phyloP scores from a whole-genome alignment of 2,113 vertebrate species.

The Indicator maculatus region DNA sequence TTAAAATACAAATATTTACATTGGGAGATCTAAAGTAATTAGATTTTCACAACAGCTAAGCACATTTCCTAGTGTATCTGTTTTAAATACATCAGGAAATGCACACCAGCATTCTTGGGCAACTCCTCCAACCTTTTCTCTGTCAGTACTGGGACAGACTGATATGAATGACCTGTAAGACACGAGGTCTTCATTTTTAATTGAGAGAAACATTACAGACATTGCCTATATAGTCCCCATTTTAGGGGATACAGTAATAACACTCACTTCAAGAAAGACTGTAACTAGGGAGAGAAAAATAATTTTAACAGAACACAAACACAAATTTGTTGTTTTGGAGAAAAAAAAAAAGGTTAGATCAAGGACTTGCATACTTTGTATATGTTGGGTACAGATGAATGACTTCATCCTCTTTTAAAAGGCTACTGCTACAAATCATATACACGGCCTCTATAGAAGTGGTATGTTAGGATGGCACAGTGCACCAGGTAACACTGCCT shows the following conservation, averaged over 20 bases:
- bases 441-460: not conserved
- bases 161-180: not conserved
- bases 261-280: not conserved
- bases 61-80: not conserved
- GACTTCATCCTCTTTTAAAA: not conserved
- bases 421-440: not conserved
- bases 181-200: not conserved
- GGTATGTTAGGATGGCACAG: not conserved
- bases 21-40: not conserved
- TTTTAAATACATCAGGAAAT: not conserved
- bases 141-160: not conserved
- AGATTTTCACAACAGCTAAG: not conserved
- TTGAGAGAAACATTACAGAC: not conserved
- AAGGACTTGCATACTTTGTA: not conserved
- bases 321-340: not conserved
- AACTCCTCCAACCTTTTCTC: not conserved
- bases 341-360: not conserved
- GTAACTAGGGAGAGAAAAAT: not conserved
- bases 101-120: not conserved
- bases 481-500: not conserved
- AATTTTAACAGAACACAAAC: not conserved
- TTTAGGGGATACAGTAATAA: not conserved
- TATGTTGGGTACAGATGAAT: not conserved
- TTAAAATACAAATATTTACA: not conserved
- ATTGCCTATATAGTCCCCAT: not conserved